Evolutionary conservation across 1,140 invertebrate species (phyloP).

Genomic region (Heliconius hewitsoni): DNA sequence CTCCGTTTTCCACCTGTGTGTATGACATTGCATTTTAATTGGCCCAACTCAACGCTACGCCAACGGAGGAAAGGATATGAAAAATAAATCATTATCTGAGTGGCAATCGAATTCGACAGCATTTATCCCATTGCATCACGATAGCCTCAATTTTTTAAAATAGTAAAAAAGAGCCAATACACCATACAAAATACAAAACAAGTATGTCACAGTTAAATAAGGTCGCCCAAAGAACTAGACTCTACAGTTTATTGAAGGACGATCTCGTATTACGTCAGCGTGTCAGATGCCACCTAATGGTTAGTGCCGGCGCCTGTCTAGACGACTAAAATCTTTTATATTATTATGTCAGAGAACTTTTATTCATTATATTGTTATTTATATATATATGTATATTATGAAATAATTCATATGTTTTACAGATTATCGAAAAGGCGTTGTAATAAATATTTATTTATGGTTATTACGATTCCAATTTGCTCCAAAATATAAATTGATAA

Average conservation of each 20-base stretch:
- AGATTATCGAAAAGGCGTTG: background rate
- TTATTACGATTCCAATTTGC: too few species aligned
- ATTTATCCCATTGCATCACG: too few species aligned
- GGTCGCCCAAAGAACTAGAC: constrained; percentile 21
- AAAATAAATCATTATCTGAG: too few species aligned
- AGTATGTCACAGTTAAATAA: constrained; percentile 17
- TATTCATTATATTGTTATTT: constrained; percentile 18
- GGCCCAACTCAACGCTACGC: too few species aligned
- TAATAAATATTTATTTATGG: background rate
- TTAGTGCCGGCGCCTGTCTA: constrained; percentile 43
- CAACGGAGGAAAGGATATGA: too few species aligned
- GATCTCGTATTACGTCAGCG: constrained; percentile 32
- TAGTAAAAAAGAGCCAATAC: background rate
- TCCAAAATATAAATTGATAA: too few species aligned
- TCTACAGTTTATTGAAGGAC: constrained; percentile 37
- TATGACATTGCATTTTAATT: too few species aligned
- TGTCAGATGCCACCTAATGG: constrained; percentile 32
- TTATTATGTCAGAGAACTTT: constrained; percentile 29
- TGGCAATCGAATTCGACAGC: too few species aligned
- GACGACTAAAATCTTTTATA: constrained; percentile 40
- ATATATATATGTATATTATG: background rate
- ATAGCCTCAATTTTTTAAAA: too few species aligned
- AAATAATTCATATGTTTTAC: background rate
- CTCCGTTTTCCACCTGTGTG: too few species aligned
- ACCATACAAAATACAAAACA: background rate